Percentiles rank a stretch among this genome's conserved stretches.
Evolutionary conservation across 2,113 vertebrate species (phyloP).

Genomic region (Python bivittatus): DNA sequence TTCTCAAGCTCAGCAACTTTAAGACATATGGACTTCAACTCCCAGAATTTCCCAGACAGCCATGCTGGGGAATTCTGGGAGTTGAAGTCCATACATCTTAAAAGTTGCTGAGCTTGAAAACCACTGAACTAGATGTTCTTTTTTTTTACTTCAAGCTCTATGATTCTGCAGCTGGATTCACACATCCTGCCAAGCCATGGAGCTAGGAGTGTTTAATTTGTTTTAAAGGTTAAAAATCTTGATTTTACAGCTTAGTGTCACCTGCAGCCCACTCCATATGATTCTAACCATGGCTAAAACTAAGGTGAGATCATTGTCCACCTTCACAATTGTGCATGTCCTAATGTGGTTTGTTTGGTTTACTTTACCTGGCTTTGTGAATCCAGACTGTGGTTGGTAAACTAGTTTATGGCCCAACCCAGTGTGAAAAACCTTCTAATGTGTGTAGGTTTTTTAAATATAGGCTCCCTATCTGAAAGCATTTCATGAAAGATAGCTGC

Average conservation of each 20-base stretch:
- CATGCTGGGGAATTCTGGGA: neutral
- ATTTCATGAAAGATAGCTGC: neutral
- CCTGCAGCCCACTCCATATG: neutral
- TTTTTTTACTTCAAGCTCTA: neutral
- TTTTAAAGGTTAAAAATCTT: neutral
- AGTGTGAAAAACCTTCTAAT: neutral
- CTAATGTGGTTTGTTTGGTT: neutral
- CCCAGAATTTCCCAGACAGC: neutral
- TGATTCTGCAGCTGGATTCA: neutral
- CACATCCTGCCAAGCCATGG: neutral
- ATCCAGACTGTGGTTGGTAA: neutral
- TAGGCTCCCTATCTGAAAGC: neutral
- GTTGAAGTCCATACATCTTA: neutral
- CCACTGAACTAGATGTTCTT: neutral
- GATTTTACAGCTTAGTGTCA: neutral
- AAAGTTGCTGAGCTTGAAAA: neutral
- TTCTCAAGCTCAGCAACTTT: neutral
- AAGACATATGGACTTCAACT: neutral
- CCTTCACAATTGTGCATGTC: neutral
- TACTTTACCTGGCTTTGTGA: neutral
- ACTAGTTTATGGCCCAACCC: neutral
- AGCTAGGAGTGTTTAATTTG: neutral
- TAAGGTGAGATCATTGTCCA: neutral
- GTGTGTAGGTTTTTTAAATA: neutral
- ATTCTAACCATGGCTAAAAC: neutral